Evolutionary conservation across 2,797 vertebrate genomes (phyloP), one percentile per base, ranked within the genome.

Genomic region (Esox masquinongy): DNA sequence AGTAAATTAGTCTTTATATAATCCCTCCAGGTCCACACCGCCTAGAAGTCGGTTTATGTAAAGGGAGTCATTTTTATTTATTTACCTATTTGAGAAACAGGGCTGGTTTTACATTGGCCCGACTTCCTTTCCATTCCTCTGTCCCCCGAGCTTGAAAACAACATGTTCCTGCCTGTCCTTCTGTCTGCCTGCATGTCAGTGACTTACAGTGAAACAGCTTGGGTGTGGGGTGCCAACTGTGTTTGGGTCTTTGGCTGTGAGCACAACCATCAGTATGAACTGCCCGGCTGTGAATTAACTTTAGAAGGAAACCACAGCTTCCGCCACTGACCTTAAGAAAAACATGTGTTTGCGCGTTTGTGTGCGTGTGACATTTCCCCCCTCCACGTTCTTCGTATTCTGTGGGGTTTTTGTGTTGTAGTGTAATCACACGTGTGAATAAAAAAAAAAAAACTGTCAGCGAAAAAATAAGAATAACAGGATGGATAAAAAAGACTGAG

Each of bases 301-400:
- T 72, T 7, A 64, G 59, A 16, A 31, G 67, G 29, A 69, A 78
- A 51, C 66, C 77, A 71, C 72, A 79, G 31, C 36, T 64, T 39
- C 69, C 2, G 29, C 63, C 47, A 15, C 12, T 49, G 74, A 79
- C 73, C 77, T 77, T 83, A 72, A 43, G 64, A 73, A 34, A 31
- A 47, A 47, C 43, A 3, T 47, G 43, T 3, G 43, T 14, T 11
- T 14, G 43, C 0, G 9, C 0, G 53, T 59, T 2, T 4, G 53
- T 4, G 53, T 12, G 56, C 4, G 9, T 24, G 56, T 11, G 22
- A 59, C 22, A 12, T 61, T 5, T 7, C 9, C n/a, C 7, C 51
- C n/a, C 53, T 56, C 53, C n/a, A 4, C 7, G 7, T 39, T 39
- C 5, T 39, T 39, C 5, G 36, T 39, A 6, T 39, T 39, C 36